Conservation (phyloP, 2,797 vertebrate genomes). For the Enteromius argenteus region DNA sequence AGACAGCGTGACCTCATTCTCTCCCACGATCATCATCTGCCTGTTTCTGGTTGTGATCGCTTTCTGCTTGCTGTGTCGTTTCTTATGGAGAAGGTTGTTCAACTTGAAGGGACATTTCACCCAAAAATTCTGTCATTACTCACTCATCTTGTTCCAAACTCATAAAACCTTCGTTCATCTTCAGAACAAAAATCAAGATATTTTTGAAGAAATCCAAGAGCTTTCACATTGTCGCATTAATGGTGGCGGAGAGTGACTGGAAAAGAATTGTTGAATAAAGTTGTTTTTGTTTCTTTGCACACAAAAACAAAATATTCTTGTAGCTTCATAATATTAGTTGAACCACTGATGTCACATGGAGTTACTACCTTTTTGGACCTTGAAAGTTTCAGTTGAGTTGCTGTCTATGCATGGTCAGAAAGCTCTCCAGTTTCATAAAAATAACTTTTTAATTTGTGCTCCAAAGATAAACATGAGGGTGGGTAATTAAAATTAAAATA, state of each 20-base stretch:
- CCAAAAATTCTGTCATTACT: not conserved
- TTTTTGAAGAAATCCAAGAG: not conserved
- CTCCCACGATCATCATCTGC: slow-evolving; percentile 54
- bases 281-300: not conserved
- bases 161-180: not conserved
- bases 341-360: not conserved
- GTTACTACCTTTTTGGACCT: no score
- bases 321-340: not conserved
- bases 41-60: slow-evolving; percentile 57
- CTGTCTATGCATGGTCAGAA: not conserved
- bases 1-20: slow-evolving; percentile 65
- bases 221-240: not conserved
- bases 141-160: not conserved
- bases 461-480: not conserved
- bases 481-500: not conserved
- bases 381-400: not conserved
- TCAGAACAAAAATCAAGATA: not conserved
- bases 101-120: slow-evolving; percentile 59
- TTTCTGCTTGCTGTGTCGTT: slow-evolving; percentile 46
- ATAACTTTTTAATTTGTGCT: not conserved
- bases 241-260: no score
- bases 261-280: not conserved
- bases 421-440: not conserved
- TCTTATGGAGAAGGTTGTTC: slow-evolving; percentile 70
- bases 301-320: not conserved